Base-by-base conservation (phyloP, 2,797 vertebrate genomes). In the Acipenser transmontanus region DNA sequence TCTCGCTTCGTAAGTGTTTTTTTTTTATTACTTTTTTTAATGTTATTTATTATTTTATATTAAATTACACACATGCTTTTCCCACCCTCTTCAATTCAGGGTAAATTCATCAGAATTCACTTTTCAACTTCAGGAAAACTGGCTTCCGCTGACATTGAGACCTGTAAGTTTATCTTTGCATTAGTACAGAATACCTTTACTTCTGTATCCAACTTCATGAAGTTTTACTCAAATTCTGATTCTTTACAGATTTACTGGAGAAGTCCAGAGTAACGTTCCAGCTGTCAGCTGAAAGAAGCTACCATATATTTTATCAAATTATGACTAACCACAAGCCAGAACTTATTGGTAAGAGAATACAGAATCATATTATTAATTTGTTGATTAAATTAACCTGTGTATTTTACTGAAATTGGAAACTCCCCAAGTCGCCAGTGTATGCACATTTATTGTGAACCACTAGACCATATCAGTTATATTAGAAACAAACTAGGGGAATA, bases 31-130 rank as follows among this genome's bases (percentile, higher is more conserved):
- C 2, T 20, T 34, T 34, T 34, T 34, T 34, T 0, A 34, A 34
- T 34, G 3, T 34, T 34, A 34, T 4, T 34, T 34, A 34, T 34
- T 34, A 34, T 34, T 54, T 54, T 54, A 54, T 2, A 54, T 54
- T n/a, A 54, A 9, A 9, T 9, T 54, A 9, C n/a, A 54, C n/a
- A n/a, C 52, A 54, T 4, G 52, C 9, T 54, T 54, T 54, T 9
- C 1, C 2, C 52, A 34, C 34, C 34, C 34, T 3, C 34, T 52
- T 52, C 11, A 50, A 12, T 70, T 56, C 62, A 92, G 91, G 91
- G 93, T 17, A 94, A 93, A 84, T 94, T 94, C 72, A 93, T 94
- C 60, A 81, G 88, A 65, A 93, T 94, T 72, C 91, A 92, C 71
- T 92, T 93, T 62, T 88, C 85, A 20, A 84, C 90, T 9, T 84